A percentile compares a stretch with the other conserved stretches of the same genome.
Conservation (phyloP, 2,888 invertebrate species). For the Ectemnius lituratus region DNA sequence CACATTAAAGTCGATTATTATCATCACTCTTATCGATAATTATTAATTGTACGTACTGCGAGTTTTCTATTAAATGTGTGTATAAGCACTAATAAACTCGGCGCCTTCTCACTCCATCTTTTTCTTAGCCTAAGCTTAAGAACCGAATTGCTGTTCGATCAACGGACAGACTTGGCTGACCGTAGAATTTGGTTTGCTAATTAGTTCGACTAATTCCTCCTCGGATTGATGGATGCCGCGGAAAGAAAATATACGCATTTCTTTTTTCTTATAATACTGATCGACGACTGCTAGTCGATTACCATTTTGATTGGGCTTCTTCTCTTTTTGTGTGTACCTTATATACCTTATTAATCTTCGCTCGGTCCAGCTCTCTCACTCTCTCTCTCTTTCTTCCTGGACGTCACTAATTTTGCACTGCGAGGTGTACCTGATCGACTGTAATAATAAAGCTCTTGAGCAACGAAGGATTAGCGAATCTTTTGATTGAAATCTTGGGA, state of each 20-base stretch:
- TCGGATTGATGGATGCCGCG: neutral
- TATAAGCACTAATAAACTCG: constrained; percentile 38
- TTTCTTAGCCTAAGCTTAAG: constrained; percentile 20
- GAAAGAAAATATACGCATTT: constrained; percentile 1
- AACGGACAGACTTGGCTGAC: too few relatives aligned
- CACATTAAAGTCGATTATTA: constrained; percentile 43
- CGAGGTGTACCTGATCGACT: neutral
- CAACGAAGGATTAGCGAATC: too few relatives aligned
- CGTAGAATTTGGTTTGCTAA: neutral
- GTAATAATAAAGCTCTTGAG: neutral
- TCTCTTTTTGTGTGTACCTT: constrained; percentile 6
- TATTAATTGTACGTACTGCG: constrained; percentile 40
- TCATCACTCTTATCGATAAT: constrained; percentile 37
- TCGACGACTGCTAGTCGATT: constrained; percentile 9
- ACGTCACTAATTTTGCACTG: neutral
- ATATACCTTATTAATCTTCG: neutral
- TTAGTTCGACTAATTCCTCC: neutral
- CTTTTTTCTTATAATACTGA: constrained; percentile 23
- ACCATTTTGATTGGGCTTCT: neutral
- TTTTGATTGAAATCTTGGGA: too few relatives aligned
- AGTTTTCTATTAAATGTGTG: constrained; percentile 46
- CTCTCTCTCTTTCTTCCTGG: neutral
- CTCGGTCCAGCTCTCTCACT: neutral
- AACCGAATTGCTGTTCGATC: constrained; percentile 11
- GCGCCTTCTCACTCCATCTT: constrained; percentile 1